Base-by-base conservation (phyloP, 1,140 invertebrate genomes). In the Monochamus saltuarius region DNA sequence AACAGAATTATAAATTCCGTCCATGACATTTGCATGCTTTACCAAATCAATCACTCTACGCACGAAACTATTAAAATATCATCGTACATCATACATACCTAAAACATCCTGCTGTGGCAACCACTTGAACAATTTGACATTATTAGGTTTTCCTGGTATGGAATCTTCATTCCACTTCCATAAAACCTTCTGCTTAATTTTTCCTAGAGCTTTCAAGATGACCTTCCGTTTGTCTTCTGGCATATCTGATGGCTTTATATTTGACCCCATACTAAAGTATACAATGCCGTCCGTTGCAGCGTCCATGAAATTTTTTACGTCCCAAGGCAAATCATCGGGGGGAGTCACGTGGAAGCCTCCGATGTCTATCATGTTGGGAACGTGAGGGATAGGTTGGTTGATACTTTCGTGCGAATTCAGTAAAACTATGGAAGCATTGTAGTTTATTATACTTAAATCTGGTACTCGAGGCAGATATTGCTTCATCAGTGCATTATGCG, bases 261-360 rank as follows among this genome's bases (percentile, higher is more conserved):
- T 84, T 0, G 80, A 79, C 3, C 86, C 86, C 56, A 87, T 75
- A 66, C 83, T 85, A 61, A 87, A 82, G 52, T 84, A 83, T 40
- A 87, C 80, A 1, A 82, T 80, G 1, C 85, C 85, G 34, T 81
- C 68, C 13, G 79, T 72, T 9, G 79, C 75, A 0, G 68, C 68
- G 29, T 83, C 78, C 10, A 86, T 56, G 50, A 79, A 83, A 8
- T 78, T 64, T 68, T 82, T 61, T n/a, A 85, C 68, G 51, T 83
- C 78, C 14, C 78, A 52, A 9, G 71, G 70, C 34, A 72, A 40
- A 14, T 51, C n/a, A 49, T 72, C 66, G 3, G 59, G 55, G 8
- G 58, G 45, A 22, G 74, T 75, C 40, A 85, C 75, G 49, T 67
- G 65, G 39, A 64, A 66, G 34, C 68, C 68, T 19, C 66, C 66